These are phyloP conservation scores for Empidonax alnorum DNA, from an alignment of 2,113 vertebrate genomes.

Conservation along the genomic window DNA sequence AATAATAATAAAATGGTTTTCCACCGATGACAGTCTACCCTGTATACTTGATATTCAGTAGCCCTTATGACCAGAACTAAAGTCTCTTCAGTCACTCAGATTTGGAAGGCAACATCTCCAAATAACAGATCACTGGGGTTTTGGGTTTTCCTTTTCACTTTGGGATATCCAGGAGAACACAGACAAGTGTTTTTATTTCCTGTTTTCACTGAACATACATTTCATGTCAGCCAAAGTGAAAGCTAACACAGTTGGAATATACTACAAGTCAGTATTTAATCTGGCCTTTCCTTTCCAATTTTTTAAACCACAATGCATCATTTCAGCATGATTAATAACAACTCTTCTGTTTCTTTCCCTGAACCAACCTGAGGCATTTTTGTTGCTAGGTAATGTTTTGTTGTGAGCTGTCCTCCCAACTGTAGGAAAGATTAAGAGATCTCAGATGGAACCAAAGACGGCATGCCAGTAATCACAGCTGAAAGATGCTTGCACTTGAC, in stretches of 20 bases:
- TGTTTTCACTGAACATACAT: slow-evolving; percentile 20
- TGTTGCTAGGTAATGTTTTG: slow-evolving; percentile 66
- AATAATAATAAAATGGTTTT: slow-evolving; percentile 1
- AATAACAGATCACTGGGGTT: neutral
- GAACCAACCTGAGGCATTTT: slow-evolving; percentile 45
- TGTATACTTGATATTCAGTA: neutral
- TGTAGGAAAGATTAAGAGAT: slow-evolving; percentile 49
- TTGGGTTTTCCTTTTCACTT: neutral
- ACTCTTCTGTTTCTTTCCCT: slow-evolving; percentile 14
- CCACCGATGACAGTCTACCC: neutral
- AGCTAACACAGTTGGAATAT: slow-evolving; percentile 52
- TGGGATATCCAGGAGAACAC: neutral
- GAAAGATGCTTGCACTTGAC: slow-evolving; percentile 14
- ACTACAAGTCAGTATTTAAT: slow-evolving; percentile 70
- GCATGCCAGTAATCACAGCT: slow-evolving; percentile 37
- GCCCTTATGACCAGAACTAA: neutral
- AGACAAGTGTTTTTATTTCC: slow-evolving; percentile 16
- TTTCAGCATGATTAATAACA: slow-evolving; percentile 56
- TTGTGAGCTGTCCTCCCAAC: slow-evolving; percentile 41
- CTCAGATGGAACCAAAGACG: slow-evolving; percentile 39
- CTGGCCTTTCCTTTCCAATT: slow-evolving; percentile 54
- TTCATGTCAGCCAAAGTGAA: slow-evolving; percentile 56
- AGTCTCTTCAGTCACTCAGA: neutral
- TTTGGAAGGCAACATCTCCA: neutral
- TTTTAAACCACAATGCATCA: slow-evolving; percentile 52